Base-by-base conservation (phyloP, 2,797 vertebrate species). In the Acanthopagrus latus region DNA sequence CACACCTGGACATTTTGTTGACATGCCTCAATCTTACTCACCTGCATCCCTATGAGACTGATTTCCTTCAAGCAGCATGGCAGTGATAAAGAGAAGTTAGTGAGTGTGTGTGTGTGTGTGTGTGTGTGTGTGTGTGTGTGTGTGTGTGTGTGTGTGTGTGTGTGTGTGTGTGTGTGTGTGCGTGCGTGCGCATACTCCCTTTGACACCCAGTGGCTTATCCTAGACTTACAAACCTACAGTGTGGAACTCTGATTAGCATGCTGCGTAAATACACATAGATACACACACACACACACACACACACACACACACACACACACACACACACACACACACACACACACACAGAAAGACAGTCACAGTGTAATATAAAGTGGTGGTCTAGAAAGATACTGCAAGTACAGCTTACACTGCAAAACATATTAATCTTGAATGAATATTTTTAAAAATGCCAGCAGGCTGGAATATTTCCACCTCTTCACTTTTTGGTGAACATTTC, bases 1-100 rank as follows among this genome's bases (percentile, higher is more conserved):
- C 76, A 84, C 71, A 52, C 21, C 75, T 78, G 72, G 75, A 80
- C 23, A 47, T 10, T 29, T 44, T 68, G 29, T 44, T 16, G 2
- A 41, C 66, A 57, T 25, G 60, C 25, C 60, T 58, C 4, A 46
- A 58, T 69, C 18, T 18, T 75, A 62, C 78, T 74, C 65, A 87
- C 88, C 87, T 89, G 88, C 78, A 82, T 75, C 65, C 89, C 89
- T 65, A 83, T 77, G 48, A 90, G 85, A 87, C 79, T 74, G 80
- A 73, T 54, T 70, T 92, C 89, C 83, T 88, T 91, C 64, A 80
- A 69, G 86, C 87, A 85, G 91, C 86, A 76, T 80, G 71, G 7
- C 14, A 80, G 73, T 41, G 69, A 78, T 81, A 89, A 74, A 87
- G 38, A 75, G 1, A 73, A 55, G 73, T 83, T 74, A 86, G 78